These are phyloP conservation scores for Calycopis cecrops DNA, from an alignment of 1,140 invertebrate genomes.

Conservation along the genomic window DNA sequence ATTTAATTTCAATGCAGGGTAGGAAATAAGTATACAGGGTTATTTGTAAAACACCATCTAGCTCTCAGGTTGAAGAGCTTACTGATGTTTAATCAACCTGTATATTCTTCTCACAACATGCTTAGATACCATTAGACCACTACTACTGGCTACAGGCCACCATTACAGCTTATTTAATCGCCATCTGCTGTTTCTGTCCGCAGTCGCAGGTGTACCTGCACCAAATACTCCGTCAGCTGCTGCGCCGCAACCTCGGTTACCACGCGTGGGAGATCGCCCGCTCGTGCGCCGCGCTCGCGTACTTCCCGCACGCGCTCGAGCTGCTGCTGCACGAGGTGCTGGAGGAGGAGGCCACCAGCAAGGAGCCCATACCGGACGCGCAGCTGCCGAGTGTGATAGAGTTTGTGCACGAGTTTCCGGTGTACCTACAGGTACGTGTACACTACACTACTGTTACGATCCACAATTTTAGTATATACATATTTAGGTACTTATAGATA, in stretches of 20 bases:
- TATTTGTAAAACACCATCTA: too few relatives aligned
- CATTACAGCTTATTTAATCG: background rate
- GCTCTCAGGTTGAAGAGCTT: too few relatives aligned
- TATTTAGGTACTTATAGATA: too few relatives aligned
- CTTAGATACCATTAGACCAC: too few relatives aligned
- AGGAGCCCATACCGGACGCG: slow-evolving; percentile 98
- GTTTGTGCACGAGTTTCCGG: slow-evolving; percentile 99
- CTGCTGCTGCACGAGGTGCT: slow-evolving; percentile 96
- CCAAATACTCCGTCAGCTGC: slow-evolving; percentile 95
- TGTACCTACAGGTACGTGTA: slow-evolving; percentile 82
- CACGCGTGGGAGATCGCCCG: slow-evolving; percentile 99
- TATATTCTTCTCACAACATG: too few relatives aligned
- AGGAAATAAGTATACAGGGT: too few relatives aligned
- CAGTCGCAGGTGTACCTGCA: slow-evolving; percentile 99
- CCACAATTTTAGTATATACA: too few relatives aligned
- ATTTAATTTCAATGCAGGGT: too few relatives aligned
- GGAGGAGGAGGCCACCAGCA: slow-evolving; percentile 99
- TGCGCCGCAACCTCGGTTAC: slow-evolving; percentile 96
- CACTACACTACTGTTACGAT: too few relatives aligned
- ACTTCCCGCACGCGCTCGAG: slow-evolving; percentile 99
- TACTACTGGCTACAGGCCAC: background rate
- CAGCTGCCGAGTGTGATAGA: slow-evolving; percentile 97
- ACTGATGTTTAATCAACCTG: too few relatives aligned
- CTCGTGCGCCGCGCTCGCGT: slow-evolving; percentile 94
- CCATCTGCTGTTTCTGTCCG: background rate